phyloP scores from a whole-genome alignment of 2,113 vertebrate species.

The Ochotona curzoniae region DNA sequence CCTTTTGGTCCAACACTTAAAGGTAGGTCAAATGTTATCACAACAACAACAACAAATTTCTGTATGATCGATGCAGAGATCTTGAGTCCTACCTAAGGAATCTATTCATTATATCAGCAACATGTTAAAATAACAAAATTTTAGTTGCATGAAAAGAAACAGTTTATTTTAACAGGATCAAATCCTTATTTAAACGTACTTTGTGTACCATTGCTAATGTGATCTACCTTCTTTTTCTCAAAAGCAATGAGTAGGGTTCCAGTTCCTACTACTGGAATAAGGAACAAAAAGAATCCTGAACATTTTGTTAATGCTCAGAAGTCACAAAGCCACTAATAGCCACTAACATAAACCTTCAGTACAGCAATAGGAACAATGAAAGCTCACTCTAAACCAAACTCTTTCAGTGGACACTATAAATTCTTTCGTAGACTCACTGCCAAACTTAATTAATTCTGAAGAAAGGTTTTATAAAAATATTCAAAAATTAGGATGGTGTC shows the following conservation, averaged over 20 bases:
- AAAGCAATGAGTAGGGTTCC: background rate
- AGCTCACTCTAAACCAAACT: background rate
- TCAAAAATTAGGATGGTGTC: conserved; percentile 13
- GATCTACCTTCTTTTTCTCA: background rate
- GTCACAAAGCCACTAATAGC: background rate
- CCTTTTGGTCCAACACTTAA: conserved; percentile 30
- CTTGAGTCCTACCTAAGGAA: background rate
- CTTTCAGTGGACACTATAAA: background rate
- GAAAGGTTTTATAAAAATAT: background rate
- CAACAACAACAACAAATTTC: conserved; percentile 49
- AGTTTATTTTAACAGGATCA: background rate
- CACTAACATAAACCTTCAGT: conserved; percentile 26
- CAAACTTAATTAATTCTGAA: conserved; percentile 41
- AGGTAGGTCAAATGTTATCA: conserved; percentile 15
- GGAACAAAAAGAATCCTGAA: background rate
- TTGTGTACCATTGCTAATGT: background rate
- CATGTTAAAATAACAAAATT: conserved; percentile 38
- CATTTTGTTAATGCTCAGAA: conserved; percentile 41
- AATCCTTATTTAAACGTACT: background rate
- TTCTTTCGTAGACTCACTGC: background rate
- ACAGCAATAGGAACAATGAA: conserved; percentile 1
- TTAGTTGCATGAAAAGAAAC: background rate
- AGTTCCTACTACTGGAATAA: background rate
- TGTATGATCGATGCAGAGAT: background rate
- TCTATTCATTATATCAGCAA: background rate